A percentile compares a stretch with the other conserved stretches of the same genome.
Evolutionary conservation across 2,888 invertebrate genomes (phyloP).

Genomic region (Thymelicus lineola): DNA sequence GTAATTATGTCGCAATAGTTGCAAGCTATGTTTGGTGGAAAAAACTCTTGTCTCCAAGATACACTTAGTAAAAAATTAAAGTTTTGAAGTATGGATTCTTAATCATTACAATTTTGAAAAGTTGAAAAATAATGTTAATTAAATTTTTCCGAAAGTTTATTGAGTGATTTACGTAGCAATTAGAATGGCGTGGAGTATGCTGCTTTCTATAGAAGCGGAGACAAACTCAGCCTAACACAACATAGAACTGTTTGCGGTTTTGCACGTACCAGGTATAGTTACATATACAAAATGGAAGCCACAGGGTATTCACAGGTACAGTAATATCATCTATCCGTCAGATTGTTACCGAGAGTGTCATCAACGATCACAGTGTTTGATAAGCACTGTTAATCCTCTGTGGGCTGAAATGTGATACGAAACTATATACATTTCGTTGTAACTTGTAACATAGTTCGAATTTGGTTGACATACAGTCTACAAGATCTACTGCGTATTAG

Average conservation of each 20-base stretch:
- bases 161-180: no score
- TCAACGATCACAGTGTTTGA: conserved; percentile 48
- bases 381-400: conserved; percentile 48
- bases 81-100: no score
- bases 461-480: neutral
- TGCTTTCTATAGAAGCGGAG: neutral
- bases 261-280: neutral
- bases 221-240: neutral
- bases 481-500: neutral
- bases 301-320: neutral
- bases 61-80: no score
- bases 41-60: no score
- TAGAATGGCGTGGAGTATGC: neutral
- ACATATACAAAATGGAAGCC: neutral
- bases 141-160: no score
- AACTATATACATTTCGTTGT: neutral
- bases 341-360: neutral
- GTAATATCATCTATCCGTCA: neutral
- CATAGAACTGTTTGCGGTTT: neutral
- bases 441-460: no score
- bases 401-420: conserved; percentile 44
- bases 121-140: no score
- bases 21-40: no score
- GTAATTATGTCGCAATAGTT: no score
- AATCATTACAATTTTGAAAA: no score